A percentile compares a stretch with the other conserved stretches of the same genome.
Conservation (phyloP, 2,113 vertebrate genomes). For the Austrofundulus limnaeus region DNA sequence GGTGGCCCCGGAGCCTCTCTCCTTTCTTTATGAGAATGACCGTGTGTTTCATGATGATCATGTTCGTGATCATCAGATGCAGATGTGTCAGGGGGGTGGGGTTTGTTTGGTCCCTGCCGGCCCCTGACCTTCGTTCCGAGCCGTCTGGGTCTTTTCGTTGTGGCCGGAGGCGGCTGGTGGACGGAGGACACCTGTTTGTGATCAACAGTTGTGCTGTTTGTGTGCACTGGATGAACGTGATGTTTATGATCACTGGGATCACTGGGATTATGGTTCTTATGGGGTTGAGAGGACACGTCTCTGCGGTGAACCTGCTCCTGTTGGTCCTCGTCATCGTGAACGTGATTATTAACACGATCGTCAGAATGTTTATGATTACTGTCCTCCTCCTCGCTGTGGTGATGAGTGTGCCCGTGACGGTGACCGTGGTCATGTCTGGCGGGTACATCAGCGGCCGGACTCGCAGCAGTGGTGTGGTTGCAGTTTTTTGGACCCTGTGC, state of each 20-base stretch:
- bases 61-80: constrained; percentile 20
- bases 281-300: constrained; percentile 25
- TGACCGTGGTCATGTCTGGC: neutral
- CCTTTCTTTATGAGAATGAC: constrained; percentile 55
- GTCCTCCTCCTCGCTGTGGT: constrained; percentile 18
- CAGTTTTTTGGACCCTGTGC: constrained; percentile 11
- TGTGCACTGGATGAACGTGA: constrained; percentile 9
- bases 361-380: constrained; percentile 41
- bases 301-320: constrained; percentile 24
- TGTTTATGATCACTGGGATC: constrained; percentile 10
- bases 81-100: constrained; percentile 31
- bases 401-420: constrained; percentile 1
- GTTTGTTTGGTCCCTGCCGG: constrained; percentile 75
- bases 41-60: constrained; percentile 14
- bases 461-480: constrained; percentile 8
- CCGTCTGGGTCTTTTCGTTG: constrained; percentile 73
- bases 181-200: constrained; percentile 6
- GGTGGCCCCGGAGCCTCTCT: constrained; percentile 57
- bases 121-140: constrained; percentile 61
- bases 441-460: constrained; percentile 12
- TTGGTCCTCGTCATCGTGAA: constrained; percentile 42
- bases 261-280: neutral
- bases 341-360: constrained; percentile 32
- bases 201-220: constrained; percentile 14
- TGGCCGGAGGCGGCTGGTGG: constrained; percentile 18